Conservation (phyloP, 2,888 invertebrate genomes). For the Cerceris rybyensis region DNA sequence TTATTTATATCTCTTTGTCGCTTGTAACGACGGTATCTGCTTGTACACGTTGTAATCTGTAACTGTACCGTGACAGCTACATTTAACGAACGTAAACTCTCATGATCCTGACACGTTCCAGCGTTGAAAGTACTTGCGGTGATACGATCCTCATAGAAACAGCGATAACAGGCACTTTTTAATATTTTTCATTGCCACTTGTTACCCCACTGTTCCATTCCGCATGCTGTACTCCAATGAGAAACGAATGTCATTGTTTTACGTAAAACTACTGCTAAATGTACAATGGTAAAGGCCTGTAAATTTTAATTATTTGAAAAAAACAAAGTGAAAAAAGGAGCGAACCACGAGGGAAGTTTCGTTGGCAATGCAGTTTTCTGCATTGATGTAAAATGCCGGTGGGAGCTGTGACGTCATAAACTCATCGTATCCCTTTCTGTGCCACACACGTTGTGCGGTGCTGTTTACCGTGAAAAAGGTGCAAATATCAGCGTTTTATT, state of each 20-base stretch:
- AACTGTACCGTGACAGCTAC: conserved; percentile 68
- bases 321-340: no score
- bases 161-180: conserved; percentile 14
- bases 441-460: conserved; percentile 71
- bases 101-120: conserved; percentile 59
- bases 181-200: conserved; percentile 17
- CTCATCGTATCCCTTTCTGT: conserved; percentile 61
- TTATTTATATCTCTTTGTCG: no score
- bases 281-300: no score
- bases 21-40: no score
- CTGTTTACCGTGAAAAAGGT: conserved; percentile 33
- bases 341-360: background rate
- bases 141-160: conserved; percentile 29
- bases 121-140: conserved; percentile 3
- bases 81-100: conserved; percentile 71
- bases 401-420: conserved; percentile 68
- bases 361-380: conserved; percentile 59
- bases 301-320: no score
- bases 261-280: background rate
- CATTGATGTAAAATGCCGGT: conserved; percentile 50
- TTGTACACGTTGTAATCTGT: conserved; percentile 41
- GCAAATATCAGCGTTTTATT: conserved; percentile 43
- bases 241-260: background rate
- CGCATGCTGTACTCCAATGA: background rate
- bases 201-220: background rate